Conservation (phyloP, 2,797 vertebrate species). For the Sphenopsis melanotis region DNA sequence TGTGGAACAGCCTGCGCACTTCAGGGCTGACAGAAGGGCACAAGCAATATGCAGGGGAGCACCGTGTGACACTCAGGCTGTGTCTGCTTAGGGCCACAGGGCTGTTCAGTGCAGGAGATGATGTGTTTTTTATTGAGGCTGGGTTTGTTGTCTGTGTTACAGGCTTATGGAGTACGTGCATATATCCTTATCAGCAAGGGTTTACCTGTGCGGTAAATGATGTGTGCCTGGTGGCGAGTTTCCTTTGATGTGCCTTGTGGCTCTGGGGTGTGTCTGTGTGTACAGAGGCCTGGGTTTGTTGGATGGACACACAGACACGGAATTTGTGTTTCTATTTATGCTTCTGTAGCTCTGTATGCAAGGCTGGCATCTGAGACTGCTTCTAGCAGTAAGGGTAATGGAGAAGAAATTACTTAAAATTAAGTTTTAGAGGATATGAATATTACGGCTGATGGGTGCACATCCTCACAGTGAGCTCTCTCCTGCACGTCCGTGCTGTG, state of each 20-base stretch:
- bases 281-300: not conserved
- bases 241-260: not conserved
- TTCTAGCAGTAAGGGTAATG: not conserved
- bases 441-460: not conserved
- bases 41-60: rapidly evolving
- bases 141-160: not conserved
- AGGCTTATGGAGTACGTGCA: rapidly evolving
- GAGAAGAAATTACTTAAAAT: not conserved
- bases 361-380: not conserved
- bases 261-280: rapidly evolving
- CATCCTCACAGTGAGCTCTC: not conserved
- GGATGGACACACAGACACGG: not conserved
- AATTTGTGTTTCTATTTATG: not conserved
- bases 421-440: not conserved
- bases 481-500: not conserved
- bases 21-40: too few species aligned
- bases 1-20: not conserved
- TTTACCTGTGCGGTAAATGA: not conserved
- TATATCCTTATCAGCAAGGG: not conserved
- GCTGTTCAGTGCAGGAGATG: rapidly evolving
- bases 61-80: rapidly evolving
- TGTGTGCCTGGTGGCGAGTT: rapidly evolving
- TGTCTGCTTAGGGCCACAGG: rapidly evolving
- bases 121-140: not conserved
- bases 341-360: not conserved